phyloP scores from a whole-genome alignment of 2,113 vertebrate species.

The Scytalopus superciliaris region DNA sequence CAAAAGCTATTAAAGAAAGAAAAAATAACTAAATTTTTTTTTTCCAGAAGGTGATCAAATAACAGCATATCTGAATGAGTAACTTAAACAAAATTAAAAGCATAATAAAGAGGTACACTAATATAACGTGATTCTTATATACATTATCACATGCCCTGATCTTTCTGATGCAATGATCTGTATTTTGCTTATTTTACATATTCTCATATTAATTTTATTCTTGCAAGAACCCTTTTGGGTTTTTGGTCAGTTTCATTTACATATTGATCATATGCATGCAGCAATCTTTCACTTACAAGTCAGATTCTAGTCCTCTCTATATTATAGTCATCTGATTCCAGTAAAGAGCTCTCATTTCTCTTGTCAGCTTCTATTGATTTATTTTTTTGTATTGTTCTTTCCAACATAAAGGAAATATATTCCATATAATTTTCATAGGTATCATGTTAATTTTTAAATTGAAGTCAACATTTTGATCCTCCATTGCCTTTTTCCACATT shows the following conservation, averaged over 20 bases:
- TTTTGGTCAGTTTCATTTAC: background rate
- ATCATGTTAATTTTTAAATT: background rate
- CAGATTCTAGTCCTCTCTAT: background rate
- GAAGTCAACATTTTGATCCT: background rate
- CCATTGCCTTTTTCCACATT: background rate
- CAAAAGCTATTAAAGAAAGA: background rate
- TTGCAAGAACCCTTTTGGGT: background rate
- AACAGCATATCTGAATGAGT: background rate
- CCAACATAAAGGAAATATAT: background rate
- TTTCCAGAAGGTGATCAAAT: background rate
- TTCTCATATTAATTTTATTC: background rate
- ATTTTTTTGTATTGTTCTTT: conserved; percentile 20
- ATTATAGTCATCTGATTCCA: conserved; percentile 1
- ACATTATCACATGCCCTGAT: background rate
- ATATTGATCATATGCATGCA: background rate
- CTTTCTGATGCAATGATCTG: background rate
- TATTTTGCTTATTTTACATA: background rate
- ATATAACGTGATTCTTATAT: background rate
- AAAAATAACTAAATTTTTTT: background rate
- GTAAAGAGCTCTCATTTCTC: background rate
- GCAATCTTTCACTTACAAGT: background rate
- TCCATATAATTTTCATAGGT: background rate
- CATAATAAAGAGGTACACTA: background rate
- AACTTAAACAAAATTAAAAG: background rate
- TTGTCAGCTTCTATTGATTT: conserved; percentile 5